phyloP scores from a whole-genome alignment of 2,113 vertebrate genomes.

The Anser cygnoides region DNA sequence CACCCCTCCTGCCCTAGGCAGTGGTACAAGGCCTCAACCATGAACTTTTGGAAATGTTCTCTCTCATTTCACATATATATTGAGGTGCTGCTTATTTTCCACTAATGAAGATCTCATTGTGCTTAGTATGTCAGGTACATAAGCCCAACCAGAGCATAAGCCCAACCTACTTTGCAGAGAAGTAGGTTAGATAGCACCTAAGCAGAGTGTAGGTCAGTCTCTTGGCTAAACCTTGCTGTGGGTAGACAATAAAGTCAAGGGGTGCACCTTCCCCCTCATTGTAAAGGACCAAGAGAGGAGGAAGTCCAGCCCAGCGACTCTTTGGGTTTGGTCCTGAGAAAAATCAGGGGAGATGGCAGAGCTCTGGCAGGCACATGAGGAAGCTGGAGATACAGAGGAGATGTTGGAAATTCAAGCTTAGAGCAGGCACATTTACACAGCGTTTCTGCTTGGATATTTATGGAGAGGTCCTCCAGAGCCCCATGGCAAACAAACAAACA shows the following conservation, averaged over 20 bases:
- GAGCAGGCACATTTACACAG: neutral
- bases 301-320: neutral
- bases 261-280: too few relatives aligned
- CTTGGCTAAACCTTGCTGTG: rapidly evolving
- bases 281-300: neutral
- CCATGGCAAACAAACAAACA: neutral
- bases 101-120: neutral
- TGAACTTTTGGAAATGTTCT: neutral
- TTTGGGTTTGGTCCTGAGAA: neutral
- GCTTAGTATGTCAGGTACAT: neutral
- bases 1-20: neutral
- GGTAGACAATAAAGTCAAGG: neutral
- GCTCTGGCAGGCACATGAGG: neutral
- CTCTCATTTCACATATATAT: neutral
- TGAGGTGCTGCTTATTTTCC: neutral
- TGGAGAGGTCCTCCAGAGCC: neutral
- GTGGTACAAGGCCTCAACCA: neutral
- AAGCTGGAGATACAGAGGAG: neutral
- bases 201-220: rapidly evolving
- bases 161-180: neutral
- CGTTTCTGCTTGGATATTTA: neutral
- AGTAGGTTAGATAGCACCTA: neutral
- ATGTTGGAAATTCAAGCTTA: neutral
- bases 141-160: neutral
- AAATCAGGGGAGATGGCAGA: neutral